phyloP scores from a whole-genome alignment of 2,113 vertebrate species.

The western clawed frog (Xenopus tropicalis) region DNA sequence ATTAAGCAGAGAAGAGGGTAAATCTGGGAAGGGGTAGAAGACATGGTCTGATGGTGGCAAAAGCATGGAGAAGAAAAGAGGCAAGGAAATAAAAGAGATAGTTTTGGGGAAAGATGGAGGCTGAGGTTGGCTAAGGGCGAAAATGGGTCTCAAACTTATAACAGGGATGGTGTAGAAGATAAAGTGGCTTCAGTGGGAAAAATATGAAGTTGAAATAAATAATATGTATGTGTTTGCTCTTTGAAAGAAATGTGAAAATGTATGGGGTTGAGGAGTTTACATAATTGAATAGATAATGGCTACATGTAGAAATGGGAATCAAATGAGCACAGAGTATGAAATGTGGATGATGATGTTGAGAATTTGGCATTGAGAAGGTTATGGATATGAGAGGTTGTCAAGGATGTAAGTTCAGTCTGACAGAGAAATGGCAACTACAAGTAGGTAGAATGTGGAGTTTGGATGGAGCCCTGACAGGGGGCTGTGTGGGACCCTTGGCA shows the following conservation, averaged over 20 bases:
- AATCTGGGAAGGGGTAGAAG: background rate
- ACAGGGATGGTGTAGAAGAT: too few species aligned
- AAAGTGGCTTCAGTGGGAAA: too few species aligned
- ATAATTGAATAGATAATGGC: too few species aligned
- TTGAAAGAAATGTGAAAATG: too few species aligned
- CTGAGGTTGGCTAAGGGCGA: too few species aligned
- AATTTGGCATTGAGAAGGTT: background rate
- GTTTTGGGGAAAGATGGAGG: too few species aligned
- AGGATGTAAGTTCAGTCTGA: background rate
- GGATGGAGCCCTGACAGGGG: background rate
- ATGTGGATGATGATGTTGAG: too few species aligned
- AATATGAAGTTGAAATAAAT: too few species aligned
- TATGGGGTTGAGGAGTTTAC: too few species aligned
- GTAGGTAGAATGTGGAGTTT: background rate
- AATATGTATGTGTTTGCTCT: too few species aligned
- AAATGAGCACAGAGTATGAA: background rate
- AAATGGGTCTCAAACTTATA: too few species aligned
- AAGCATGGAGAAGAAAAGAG: background rate
- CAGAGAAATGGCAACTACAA: background rate
- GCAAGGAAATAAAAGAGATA: background rate
- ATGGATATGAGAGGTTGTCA: background rate
- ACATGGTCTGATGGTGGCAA: background rate
- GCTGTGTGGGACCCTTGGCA: too few species aligned
- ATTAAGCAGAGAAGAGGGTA: background rate
- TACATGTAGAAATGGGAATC: background rate